These are phyloP conservation scores for Odontocolon sp. DNA, from an alignment of 2,888 invertebrate species.

Conservation along the genomic window DNA sequence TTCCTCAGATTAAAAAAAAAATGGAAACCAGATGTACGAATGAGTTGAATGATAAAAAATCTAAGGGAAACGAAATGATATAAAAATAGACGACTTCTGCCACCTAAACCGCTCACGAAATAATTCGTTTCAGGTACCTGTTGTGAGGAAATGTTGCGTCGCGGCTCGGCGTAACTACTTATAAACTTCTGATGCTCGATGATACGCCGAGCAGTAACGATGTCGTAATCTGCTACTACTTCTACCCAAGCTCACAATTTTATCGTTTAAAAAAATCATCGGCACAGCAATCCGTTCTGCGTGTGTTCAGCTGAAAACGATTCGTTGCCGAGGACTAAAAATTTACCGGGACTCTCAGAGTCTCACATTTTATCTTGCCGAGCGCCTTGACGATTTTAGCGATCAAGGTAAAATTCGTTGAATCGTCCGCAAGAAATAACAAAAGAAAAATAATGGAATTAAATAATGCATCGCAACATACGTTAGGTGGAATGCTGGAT, in stretches of 20 bases:
- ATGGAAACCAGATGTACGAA: not conserved
- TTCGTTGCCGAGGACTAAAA: slow-evolving; percentile 15
- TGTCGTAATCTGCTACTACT: slow-evolving; percentile 44
- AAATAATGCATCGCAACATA: slow-evolving; percentile 22
- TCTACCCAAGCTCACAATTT: slow-evolving; percentile 69
- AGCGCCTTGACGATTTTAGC: slow-evolving; percentile 42
- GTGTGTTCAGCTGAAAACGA: slow-evolving; percentile 13
- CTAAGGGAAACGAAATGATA: not conserved
- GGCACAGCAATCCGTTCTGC: not conserved
- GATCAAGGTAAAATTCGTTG: slow-evolving; percentile 52
- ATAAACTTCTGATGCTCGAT: slow-evolving; percentile 61
- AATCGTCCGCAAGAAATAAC: slow-evolving; percentile 29
- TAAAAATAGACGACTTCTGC: not conserved
- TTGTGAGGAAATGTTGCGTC: slow-evolving; percentile 77
- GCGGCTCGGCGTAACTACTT: slow-evolving; percentile 71
- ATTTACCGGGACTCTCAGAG: slow-evolving; percentile 6
- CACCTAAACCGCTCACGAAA: slow-evolving; percentile 63
- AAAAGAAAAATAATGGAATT: not conserved
- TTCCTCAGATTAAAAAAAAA: not conserved
- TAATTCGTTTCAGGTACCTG: slow-evolving; percentile 79
- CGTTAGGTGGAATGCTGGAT: slow-evolving; percentile 50
- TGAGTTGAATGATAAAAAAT: not conserved
- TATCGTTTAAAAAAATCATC: slow-evolving; percentile 38
- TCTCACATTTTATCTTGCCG: slow-evolving; percentile 10
- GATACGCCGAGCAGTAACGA: slow-evolving; percentile 66